Evolutionary conservation across 2,113 vertebrate genomes (phyloP).

Genomic region (Emydura subglobosa): DNA sequence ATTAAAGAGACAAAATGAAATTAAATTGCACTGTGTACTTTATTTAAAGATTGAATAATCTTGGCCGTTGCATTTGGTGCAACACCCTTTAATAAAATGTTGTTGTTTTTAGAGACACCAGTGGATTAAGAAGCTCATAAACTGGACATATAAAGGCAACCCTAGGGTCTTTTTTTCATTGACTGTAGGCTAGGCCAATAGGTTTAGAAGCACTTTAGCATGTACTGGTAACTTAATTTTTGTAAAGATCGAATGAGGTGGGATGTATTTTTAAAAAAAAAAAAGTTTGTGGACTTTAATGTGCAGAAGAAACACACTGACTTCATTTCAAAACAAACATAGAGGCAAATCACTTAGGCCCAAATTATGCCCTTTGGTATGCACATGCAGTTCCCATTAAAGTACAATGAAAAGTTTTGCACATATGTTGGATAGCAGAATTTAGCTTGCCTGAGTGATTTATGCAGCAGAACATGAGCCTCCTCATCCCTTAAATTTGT

Average conservation of each 20-base stretch:
- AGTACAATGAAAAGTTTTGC: background rate
- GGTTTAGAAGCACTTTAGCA: background rate
- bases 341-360: background rate
- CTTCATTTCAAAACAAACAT: background rate
- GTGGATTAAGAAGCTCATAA: background rate
- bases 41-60: background rate
- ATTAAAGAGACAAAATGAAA: background rate
- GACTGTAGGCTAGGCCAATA: background rate
- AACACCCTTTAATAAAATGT: rapidly evolving
- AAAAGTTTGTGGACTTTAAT: background rate
- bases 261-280: background rate
- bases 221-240: background rate
- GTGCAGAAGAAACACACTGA: background rate
- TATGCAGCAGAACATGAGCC: background rate
- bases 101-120: background rate
- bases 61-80: background rate
- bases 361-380: background rate
- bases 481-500: background rate
- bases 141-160: background rate
- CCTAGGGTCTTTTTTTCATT: background rate
- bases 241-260: background rate
- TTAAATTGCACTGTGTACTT: background rate
- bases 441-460: background rate
- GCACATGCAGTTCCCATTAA: background rate
- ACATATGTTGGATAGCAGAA: background rate